phyloP scores from a whole-genome alignment of 2,888 invertebrate species.

The Ormyrus labotus region DNA sequence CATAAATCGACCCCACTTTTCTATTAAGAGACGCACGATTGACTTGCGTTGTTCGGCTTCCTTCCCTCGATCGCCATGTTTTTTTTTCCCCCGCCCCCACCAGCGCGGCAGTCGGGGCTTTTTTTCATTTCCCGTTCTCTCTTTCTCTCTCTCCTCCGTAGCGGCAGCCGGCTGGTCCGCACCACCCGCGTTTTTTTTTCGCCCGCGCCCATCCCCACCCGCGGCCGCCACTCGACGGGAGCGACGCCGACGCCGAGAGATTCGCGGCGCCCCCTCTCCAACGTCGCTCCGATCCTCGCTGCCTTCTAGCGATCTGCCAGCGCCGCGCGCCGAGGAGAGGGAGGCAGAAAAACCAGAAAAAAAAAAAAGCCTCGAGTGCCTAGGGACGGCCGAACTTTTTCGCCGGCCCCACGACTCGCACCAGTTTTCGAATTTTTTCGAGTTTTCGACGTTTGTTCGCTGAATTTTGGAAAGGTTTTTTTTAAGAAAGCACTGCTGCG shows the following conservation, averaged over 20 bases:
- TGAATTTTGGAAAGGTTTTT: no score
- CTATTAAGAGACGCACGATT: slow-evolving; percentile 75
- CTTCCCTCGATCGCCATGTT: slow-evolving; percentile 63
- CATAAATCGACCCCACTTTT: slow-evolving; percentile 75
- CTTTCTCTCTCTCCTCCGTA: not conserved
- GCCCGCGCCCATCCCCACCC: not conserved
- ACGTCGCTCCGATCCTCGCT: not conserved
- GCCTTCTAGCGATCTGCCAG: slow-evolving; percentile 47
- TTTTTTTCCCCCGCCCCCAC: slow-evolving; percentile 34
- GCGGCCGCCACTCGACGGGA: no score
- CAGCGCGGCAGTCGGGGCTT: not conserved
- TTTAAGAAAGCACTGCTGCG: no score
- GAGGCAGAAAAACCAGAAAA: slow-evolving; percentile 32
- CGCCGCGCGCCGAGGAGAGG: not conserved
- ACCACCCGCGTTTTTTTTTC: not conserved
- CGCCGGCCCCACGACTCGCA: slow-evolving; percentile 14
- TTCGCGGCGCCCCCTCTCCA: slow-evolving; percentile 33
- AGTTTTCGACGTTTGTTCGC: no score
- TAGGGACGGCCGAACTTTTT: slow-evolving; percentile 30
- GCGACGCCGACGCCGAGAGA: slow-evolving; percentile 27
- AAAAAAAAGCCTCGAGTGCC: slow-evolving; percentile 22
- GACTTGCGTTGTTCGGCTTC: slow-evolving; percentile 73
- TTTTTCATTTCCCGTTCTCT: slow-evolving; percentile 3
- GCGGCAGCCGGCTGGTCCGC: not conserved
- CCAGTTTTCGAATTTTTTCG: no score